Percentiles rank a stretch among this genome's conserved stretches.
These are phyloP conservation scores for Artibeus jamaicensis DNA, from an alignment of 2,797 vertebrate species.

Conservation along the genomic window DNA sequence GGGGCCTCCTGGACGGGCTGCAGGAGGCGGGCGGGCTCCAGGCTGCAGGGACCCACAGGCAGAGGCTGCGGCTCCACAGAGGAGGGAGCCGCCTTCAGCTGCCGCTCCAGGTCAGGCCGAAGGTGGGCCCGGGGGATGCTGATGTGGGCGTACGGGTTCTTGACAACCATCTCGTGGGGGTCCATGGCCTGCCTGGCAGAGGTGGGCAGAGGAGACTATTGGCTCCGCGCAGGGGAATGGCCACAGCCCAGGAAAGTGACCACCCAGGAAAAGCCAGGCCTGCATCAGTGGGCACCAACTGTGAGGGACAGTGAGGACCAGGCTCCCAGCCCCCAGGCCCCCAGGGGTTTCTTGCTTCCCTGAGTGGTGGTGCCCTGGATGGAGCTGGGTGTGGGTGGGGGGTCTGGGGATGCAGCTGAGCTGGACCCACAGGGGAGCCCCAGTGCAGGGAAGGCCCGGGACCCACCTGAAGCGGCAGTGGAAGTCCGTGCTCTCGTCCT, in stretches of 20 bases:
- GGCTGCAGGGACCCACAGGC: not conserved
- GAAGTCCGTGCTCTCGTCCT: not conserved
- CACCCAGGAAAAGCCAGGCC: not conserved
- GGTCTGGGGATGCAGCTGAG: not conserved
- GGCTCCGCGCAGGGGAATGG: not conserved
- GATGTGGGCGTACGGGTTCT: constrained; percentile 89
- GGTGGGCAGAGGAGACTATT: not conserved
- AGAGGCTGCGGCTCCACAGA: not conserved
- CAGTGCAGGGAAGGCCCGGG: not conserved
- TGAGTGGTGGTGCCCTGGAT: not conserved
- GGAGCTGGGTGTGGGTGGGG: not conserved
- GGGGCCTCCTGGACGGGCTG: not conserved
- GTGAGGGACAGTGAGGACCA: not conserved
- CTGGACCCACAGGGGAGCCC: not conserved
- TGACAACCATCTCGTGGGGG: constrained; percentile 67
- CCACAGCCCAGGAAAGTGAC: not conserved
- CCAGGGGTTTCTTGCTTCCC: not conserved
- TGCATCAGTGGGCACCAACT: accelerated
- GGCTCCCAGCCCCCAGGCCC: not conserved
- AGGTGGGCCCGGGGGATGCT: constrained; percentile 90
- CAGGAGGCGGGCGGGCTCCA: constrained; percentile 1
- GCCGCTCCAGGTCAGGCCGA: constrained; percentile 73
- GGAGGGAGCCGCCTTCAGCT: constrained; percentile 17
- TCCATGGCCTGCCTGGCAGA: constrained; percentile 77
- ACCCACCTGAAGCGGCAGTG: constrained; percentile 49